Conservation (phyloP, 2,888 invertebrate genomes). For the Chrysolina haemoptera region DNA sequence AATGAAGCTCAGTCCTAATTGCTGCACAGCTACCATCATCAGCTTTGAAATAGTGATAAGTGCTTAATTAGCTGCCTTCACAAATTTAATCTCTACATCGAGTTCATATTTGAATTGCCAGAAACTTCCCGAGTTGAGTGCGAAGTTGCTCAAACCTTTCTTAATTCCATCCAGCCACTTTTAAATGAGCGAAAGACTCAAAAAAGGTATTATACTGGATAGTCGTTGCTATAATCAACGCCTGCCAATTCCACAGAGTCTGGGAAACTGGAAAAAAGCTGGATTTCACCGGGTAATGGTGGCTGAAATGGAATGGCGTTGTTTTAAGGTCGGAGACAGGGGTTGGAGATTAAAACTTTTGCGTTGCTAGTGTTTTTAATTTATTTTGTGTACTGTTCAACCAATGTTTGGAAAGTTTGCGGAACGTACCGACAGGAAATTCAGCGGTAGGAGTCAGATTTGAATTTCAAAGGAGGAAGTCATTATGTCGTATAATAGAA, state of each 20-base stretch:
- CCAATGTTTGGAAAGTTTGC: conserved; percentile 8
- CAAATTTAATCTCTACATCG: conserved; percentile 49
- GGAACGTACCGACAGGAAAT: neutral
- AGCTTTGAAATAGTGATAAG: conserved; percentile 51
- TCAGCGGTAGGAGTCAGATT: neutral
- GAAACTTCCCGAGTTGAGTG: conserved; percentile 43
- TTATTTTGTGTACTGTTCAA: conserved; percentile 11
- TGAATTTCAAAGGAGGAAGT: conserved; percentile 4
- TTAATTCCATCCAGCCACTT: conserved; percentile 42
- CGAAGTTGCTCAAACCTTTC: conserved; percentile 46
- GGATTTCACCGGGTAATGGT: neutral
- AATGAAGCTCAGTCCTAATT: conserved; percentile 50
- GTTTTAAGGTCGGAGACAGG: neutral
- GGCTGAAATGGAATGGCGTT: conserved; percentile 14
- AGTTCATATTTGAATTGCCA: conserved; percentile 47
- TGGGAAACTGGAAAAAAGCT: conserved; percentile 6
- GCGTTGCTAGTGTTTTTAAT: conserved; percentile 9
- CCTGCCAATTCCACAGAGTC: conserved; percentile 5
- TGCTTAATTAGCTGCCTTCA: conserved; percentile 50
- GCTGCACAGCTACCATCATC: conserved; percentile 48
- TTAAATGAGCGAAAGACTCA: conserved; percentile 18
- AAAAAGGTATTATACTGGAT: conserved; percentile 3
- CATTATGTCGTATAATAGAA: conserved; percentile 2
- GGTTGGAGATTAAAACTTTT: neutral
- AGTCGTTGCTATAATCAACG: conserved; percentile 10